Evolutionary conservation across 2,113 vertebrate species (phyloP).

Genomic region (Chloropsis cyanopogon): DNA sequence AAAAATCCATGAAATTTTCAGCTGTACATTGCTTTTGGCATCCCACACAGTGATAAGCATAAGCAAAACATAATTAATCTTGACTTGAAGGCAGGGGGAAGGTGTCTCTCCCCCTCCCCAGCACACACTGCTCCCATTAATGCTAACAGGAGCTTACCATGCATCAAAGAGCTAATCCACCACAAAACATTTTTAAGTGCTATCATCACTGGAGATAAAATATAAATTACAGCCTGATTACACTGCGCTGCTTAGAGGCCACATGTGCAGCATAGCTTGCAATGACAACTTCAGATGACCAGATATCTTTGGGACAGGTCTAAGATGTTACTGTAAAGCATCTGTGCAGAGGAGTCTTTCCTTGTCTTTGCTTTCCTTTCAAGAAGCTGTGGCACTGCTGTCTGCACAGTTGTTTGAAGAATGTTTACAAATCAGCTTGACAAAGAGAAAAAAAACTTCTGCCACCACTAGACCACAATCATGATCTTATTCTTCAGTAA

Average conservation of each 20-base stretch:
- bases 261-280: not conserved
- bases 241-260: not conserved
- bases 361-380: not conserved
- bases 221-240: slow-evolving; percentile 47
- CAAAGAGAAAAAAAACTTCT: slow-evolving; percentile 47
- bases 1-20: not conserved
- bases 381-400: not conserved
- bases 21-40: not conserved
- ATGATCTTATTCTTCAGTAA: slow-evolving; percentile 69
- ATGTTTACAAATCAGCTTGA: slow-evolving; percentile 63
- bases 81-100: not conserved
- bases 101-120: not conserved
- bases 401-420: slow-evolving; percentile 57
- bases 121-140: slow-evolving; percentile 42
- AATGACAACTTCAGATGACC: slow-evolving; percentile 5
- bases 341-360: not conserved
- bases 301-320: slow-evolving; percentile 18
- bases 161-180: slow-evolving; percentile 52
- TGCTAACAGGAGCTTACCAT: slow-evolving; percentile 36
- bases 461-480: slow-evolving; percentile 63
- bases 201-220: slow-evolving; percentile 56
- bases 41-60: not conserved
- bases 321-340: not conserved
- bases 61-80: not conserved
- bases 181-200: slow-evolving; percentile 53